phyloP scores from a whole-genome alignment of 1,140 invertebrate genomes.

The Drosophila tristis region DNA sequence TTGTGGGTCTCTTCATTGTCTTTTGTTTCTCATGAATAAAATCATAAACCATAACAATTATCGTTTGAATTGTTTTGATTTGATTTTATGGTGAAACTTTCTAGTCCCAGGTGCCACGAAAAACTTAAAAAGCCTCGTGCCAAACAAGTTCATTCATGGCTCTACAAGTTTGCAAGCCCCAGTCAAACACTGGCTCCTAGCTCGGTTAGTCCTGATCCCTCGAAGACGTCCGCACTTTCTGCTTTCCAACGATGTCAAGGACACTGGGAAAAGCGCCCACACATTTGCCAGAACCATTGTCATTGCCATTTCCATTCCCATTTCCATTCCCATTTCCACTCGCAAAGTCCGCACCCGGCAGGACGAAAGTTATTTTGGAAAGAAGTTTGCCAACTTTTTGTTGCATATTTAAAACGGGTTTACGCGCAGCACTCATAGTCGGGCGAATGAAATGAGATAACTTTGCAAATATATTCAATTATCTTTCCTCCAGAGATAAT shows the following conservation, averaged over 20 bases:
- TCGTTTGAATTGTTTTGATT: constrained; percentile 59
- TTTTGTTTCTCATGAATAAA: constrained; percentile 26
- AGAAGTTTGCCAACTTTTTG: constrained; percentile 59
- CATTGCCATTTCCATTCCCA: neutral
- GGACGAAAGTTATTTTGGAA: constrained; percentile 56
- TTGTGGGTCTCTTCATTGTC: neutral
- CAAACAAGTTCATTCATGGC: too few species aligned
- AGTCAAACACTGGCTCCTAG: constrained; percentile 2
- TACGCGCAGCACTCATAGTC: constrained; percentile 27
- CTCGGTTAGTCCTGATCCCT: constrained; percentile 3
- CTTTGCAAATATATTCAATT: constrained; percentile 71
- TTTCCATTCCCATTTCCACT: neutral
- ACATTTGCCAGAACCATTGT: neutral
- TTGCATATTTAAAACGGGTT: constrained; percentile 68
- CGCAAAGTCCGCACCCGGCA: constrained; percentile 36
- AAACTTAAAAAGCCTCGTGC: neutral
- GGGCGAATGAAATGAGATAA: constrained; percentile 57
- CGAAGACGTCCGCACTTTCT: neutral
- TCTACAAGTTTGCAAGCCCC: neutral
- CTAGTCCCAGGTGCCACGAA: constrained; percentile 7
- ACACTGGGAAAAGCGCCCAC: neutral
- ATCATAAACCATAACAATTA: constrained; percentile 52
- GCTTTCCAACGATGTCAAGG: too few species aligned
- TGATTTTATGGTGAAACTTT: constrained; percentile 54
- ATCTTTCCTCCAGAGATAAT: constrained; percentile 31